Evolutionary conservation across 1,140 invertebrate species (phyloP), one percentile per base, ranked within the genome.

Genomic region (Eurosta solidaginis): DNA sequence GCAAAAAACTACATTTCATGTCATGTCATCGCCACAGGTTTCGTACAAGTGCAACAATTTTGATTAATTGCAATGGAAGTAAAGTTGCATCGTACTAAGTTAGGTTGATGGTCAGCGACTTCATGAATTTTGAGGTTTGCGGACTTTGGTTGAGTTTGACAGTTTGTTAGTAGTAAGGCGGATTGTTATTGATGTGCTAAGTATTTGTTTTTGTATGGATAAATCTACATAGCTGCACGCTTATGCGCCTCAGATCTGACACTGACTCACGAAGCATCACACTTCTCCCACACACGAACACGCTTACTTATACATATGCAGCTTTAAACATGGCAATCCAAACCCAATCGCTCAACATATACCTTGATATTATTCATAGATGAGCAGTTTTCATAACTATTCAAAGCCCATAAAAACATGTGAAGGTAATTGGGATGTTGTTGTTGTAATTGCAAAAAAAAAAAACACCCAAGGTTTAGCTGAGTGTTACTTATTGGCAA

Each of bases 11-110:
- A 20, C 59, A 17, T 40, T 33, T 68, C 59, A 68, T 68, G 59
- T 68, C 59, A 68, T 68, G 59, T 68, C 59, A 68, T 9, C 59
- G 33, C 59, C 59, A 42, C 17, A 68, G 33, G 59, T 68, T 68
- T n/a, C 59, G 5, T 42, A 7, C 36, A 40, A 68, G 33, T 68
- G 27, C 59, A 68, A 68, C 59, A n/a, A n/a, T 29, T 68, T 68
- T 68, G 59, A 68, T 68, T 68, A 68, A 68, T 68, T 68, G 59
- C 33, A 40, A 9, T 68, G 12, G 33, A 68, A 68, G 59, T 68
- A 33, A 17, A 68, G 59, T 68, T 68, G 59, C n/a, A 14, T 9
- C 14, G 17, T n/a, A 42, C 59, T n/a, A 68, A 68, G 36, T 68
- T 36, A 20, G 33, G n/a, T 40, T 68, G 59, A 42, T 40, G 33